Evolutionary conservation across 2,888 invertebrate genomes (phyloP).

Genomic region (Achlya flavicornis): DNA sequence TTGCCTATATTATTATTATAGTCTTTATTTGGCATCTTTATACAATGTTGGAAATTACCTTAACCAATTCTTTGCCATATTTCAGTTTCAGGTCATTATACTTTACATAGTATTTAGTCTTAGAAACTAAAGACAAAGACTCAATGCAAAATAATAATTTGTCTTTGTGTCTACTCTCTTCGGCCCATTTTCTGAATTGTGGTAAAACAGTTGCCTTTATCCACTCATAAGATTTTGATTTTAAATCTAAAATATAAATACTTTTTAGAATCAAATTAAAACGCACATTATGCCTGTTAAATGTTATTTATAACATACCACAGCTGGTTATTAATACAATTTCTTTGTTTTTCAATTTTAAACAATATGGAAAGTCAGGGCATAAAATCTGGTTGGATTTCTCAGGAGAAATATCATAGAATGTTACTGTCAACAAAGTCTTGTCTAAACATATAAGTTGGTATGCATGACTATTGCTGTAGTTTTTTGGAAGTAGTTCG

Average conservation of each 20-base stretch:
- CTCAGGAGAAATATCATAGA: conserved; percentile 72
- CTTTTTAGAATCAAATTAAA: conserved; percentile 10
- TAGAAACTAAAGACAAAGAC: conserved; percentile 87
- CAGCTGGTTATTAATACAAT: conserved; percentile 68
- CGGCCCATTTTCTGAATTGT: conserved; percentile 86
- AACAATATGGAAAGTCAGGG: conserved; percentile 77
- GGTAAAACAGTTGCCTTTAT: conserved; percentile 81
- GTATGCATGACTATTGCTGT: conserved; percentile 54
- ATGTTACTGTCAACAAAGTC: conserved; percentile 60
- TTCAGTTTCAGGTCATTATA: conserved; percentile 90
- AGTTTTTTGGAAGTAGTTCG: conserved; percentile 70
- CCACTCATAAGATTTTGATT: conserved; percentile 75
- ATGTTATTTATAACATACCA: conserved; percentile 47
- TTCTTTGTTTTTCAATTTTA: conserved; percentile 62
- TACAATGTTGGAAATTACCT: conserved; percentile 64
- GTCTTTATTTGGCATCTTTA: too few relatives aligned
- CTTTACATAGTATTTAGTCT: conserved; percentile 87
- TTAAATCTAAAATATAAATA: conserved; percentile 46
- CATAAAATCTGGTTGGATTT: conserved; percentile 63
- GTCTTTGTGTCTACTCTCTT: conserved; percentile 55
- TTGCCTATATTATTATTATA: too few relatives aligned
- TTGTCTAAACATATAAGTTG: conserved; percentile 72
- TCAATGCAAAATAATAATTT: conserved; percentile 53
- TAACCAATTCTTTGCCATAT: conserved; percentile 89
- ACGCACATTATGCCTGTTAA: too few relatives aligned